Conservation (phyloP, 2,113 vertebrate species). For the Toxotes chatareus region DNA sequence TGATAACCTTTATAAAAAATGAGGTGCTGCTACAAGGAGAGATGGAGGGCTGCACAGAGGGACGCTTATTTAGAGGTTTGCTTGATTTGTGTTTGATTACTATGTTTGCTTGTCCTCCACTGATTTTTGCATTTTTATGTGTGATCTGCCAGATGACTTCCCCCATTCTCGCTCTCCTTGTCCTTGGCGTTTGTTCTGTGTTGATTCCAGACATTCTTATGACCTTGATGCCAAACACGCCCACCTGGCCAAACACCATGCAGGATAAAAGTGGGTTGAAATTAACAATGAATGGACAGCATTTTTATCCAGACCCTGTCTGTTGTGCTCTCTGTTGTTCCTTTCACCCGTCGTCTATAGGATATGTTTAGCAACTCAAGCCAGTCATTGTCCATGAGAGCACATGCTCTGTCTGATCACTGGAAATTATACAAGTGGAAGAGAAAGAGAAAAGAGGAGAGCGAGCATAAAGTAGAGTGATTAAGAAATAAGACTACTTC, state of each 20-base stretch:
- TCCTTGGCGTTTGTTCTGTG: constrained; percentile 1
- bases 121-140: constrained; percentile 21
- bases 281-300: constrained; percentile 2
- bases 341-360: constrained; percentile 26
- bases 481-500: constrained; percentile 57
- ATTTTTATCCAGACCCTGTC: not conserved
- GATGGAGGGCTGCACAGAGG: not conserved
- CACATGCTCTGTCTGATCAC: constrained; percentile 25
- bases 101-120: not conserved
- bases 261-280: constrained; percentile 1
- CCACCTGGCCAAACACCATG: not conserved
- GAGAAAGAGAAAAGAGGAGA: constrained; percentile 14
- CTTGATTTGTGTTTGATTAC: constrained; percentile 29
- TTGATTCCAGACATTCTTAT: not conserved
- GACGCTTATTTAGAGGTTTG: constrained; percentile 3
- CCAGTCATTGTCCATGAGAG: constrained; percentile 30
- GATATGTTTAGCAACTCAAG: constrained; percentile 38
- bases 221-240: constrained; percentile 50
- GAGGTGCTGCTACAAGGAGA: not conserved
- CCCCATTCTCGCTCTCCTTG: not conserved
- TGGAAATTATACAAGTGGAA: constrained; percentile 37
- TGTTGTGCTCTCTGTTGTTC: not conserved
- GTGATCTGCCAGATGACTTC: not conserved
- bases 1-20: constrained; percentile 47
- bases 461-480: constrained; percentile 38